Conservation (phyloP, 1,140 invertebrate species). For the Phortica variegata region DNA sequence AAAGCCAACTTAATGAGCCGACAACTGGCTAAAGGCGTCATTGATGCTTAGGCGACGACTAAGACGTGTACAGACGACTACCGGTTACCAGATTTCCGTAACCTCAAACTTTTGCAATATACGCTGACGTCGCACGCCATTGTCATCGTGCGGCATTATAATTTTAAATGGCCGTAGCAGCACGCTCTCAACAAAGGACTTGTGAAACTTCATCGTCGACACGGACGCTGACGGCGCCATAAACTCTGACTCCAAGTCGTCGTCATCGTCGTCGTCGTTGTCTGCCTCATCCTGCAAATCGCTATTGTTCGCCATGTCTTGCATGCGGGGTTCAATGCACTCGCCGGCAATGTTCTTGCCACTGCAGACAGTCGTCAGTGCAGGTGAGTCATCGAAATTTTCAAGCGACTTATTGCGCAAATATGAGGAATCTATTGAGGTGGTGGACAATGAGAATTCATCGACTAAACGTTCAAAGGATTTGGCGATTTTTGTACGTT, state of each 20-base stretch:
- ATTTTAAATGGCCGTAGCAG: slow-evolving; percentile 50
- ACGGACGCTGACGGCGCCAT: slow-evolving; percentile 22
- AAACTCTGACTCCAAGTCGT: slow-evolving; percentile 57
- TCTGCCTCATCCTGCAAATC: slow-evolving; percentile 58
- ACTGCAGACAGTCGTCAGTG: slow-evolving; percentile 12
- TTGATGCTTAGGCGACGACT: not conserved
- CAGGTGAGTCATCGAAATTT: slow-evolving; percentile 50
- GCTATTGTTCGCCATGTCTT: slow-evolving; percentile 1
- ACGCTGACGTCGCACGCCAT: slow-evolving; percentile 38
- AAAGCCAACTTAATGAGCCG: not conserved
- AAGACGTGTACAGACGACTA: not conserved
- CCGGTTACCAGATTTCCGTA: slow-evolving; percentile 47
- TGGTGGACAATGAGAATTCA: slow-evolving; percentile 50
- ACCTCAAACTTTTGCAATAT: slow-evolving; percentile 53
- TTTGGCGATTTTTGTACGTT: slow-evolving; percentile 46
- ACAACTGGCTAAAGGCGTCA: not conserved
- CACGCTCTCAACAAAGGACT: slow-evolving; percentile 51
- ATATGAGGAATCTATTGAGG: slow-evolving; percentile 50
- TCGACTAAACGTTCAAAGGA: slow-evolving; percentile 56
- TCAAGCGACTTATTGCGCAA: slow-evolving; percentile 56
- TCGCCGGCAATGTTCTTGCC: slow-evolving; percentile 9
- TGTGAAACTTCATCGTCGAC: slow-evolving; percentile 39
- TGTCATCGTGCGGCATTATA: slow-evolving; percentile 45
- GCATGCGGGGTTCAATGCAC: too few species aligned
- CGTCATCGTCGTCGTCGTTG: slow-evolving; percentile 14